These are phyloP conservation scores for crab-eating macaque (Macaca fascicularis) DNA, from an alignment of 2,113 vertebrate genomes.

Conservation along the genomic window DNA sequence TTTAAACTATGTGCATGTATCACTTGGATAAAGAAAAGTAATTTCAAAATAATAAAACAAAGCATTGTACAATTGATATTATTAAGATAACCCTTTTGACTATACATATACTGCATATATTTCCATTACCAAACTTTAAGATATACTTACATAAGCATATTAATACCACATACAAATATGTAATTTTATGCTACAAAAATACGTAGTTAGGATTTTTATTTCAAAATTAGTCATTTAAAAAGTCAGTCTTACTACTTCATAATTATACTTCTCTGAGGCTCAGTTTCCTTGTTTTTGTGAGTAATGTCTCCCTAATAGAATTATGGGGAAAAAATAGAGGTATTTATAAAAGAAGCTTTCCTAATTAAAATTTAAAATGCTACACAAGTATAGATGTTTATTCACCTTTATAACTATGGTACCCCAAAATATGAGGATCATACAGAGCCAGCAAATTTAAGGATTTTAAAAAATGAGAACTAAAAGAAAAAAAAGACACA, in stretches of 20 bases:
- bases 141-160: background rate
- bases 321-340: background rate
- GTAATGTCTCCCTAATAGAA: background rate
- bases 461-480: background rate
- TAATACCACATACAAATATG: background rate
- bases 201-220: background rate
- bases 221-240: background rate
- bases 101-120: background rate
- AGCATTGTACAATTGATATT: background rate
- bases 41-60: background rate
- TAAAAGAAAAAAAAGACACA: background rate
- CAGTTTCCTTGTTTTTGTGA: background rate
- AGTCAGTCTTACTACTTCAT: background rate
- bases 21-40: background rate
- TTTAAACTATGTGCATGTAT: background rate
- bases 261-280: background rate
- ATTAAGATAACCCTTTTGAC: background rate
- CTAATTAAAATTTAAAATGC: slow-evolving; percentile 15
- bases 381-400: background rate
- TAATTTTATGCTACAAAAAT: background rate
- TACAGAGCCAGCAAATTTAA: background rate
- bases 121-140: background rate
- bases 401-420: background rate
- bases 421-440: background rate
- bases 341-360: background rate